Evolutionary conservation across 2,113 vertebrate genomes (phyloP).

Genomic region (Pituophis catenifer): DNA sequence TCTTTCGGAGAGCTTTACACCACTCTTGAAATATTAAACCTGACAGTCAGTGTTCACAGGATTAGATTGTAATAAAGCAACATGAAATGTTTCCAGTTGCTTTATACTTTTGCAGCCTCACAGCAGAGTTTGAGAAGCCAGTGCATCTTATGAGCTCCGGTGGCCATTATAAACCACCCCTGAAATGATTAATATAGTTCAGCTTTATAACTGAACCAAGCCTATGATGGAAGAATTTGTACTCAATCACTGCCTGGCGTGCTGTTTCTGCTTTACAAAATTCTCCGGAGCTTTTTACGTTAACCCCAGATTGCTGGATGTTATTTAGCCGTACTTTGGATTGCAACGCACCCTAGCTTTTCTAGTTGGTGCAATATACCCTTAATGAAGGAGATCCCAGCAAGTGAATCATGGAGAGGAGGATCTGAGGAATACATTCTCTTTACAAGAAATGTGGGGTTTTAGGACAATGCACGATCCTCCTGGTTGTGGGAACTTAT

Average conservation of each 20-base stretch:
- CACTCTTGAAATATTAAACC: background rate
- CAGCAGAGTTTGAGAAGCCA: background rate
- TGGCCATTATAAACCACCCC: background rate
- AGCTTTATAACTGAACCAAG: background rate
- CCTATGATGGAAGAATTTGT: background rate
- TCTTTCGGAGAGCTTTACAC: slow-evolving; percentile 6
- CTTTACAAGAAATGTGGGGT: background rate
- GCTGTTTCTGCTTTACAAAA: background rate
- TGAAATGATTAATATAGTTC: slow-evolving; percentile 9
- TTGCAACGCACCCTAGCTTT: background rate
- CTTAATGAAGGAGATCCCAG: background rate
- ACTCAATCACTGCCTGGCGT: background rate
- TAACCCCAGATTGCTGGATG: background rate
- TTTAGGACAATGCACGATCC: background rate
- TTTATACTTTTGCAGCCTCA: background rate
- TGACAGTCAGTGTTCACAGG: background rate
- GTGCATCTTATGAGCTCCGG: background rate
- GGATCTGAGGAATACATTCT: background rate
- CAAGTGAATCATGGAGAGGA: background rate
- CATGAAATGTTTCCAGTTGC: background rate
- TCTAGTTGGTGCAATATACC: background rate
- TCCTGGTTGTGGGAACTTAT: background rate
- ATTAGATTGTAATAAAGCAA: slow-evolving; percentile 4
- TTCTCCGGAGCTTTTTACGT: background rate
- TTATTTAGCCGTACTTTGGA: background rate